Percentiles rank a stretch among this genome's conserved stretches.
phyloP scores from a whole-genome alignment of 2,113 vertebrate species.

The Genyomyrus donnyi region DNA sequence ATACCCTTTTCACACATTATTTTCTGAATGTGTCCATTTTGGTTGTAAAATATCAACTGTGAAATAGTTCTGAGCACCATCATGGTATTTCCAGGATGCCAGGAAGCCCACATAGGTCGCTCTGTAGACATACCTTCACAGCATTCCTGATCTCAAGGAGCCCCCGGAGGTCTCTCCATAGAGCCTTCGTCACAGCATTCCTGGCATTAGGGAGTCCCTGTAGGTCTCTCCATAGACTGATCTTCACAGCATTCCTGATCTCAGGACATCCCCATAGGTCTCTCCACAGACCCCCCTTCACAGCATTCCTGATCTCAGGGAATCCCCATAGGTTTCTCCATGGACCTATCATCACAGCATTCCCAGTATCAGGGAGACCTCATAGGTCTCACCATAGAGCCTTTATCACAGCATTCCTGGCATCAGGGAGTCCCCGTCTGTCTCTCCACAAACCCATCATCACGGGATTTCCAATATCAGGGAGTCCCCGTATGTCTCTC shows the following conservation, averaged over 20 bases:
- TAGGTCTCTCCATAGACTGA: neutral
- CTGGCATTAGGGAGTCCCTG: neutral
- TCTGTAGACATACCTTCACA: neutral
- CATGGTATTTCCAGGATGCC: neutral
- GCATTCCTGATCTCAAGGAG: neutral
- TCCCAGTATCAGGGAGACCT: neutral
- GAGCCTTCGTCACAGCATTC: neutral
- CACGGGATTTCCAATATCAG: neutral
- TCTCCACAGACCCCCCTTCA: neutral
- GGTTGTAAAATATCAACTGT: neutral
- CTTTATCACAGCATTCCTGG: too few species aligned
- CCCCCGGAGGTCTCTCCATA: neutral
- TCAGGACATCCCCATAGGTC: neutral
- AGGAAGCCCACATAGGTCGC: neutral
- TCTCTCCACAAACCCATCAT: neutral
- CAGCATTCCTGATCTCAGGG: neutral
- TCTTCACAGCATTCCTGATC: neutral
- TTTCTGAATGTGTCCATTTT: neutral
- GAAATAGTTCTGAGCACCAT: neutral
- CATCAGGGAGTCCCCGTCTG: neutral
- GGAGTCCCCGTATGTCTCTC: neutral
- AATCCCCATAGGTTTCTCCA: neutral
- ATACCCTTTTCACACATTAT: neutral
- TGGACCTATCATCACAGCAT: neutral
- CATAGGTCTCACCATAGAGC: neutral